A percentile compares a stretch with the other conserved stretches of the same genome.
Evolutionary conservation across 1,140 invertebrate genomes (phyloP).

Genomic region (Druon quercuslanigerum): DNA sequence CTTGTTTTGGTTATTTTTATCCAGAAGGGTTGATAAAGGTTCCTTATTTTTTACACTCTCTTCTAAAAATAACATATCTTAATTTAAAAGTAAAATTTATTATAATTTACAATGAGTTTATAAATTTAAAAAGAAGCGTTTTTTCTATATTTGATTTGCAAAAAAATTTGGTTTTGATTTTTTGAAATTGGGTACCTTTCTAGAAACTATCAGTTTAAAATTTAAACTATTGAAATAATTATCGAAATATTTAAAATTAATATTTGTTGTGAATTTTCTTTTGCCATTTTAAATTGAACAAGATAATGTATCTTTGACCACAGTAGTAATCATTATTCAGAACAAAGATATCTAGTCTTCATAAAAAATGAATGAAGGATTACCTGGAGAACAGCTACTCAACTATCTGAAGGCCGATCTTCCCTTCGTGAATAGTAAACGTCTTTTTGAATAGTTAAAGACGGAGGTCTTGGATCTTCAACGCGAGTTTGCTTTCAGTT

Average conservation of each 20-base stretch:
- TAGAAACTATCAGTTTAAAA: too few relatives aligned
- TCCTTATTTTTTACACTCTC: neutral
- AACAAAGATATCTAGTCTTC: neutral
- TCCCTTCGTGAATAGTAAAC: neutral
- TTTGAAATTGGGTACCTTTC: too few relatives aligned
- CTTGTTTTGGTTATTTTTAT: neutral
- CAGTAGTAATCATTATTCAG: neutral
- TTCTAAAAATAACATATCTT: too few relatives aligned
- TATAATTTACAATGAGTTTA: too few relatives aligned
- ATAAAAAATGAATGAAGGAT: slow-evolving; percentile 12
- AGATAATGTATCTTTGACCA: neutral
- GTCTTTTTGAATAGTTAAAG: neutral
- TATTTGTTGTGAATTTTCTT: too few relatives aligned
- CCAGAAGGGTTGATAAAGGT: neutral
- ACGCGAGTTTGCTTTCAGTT: too few relatives aligned
- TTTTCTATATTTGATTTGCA: too few relatives aligned
- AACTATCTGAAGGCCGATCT: neutral
- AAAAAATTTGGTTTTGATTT: too few relatives aligned
- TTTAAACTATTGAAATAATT: too few relatives aligned
- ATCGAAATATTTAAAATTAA: too few relatives aligned
- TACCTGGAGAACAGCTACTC: neutral
- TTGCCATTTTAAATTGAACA: neutral
- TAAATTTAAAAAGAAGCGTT: too few relatives aligned
- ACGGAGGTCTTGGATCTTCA: neutral
- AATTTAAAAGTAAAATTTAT: too few relatives aligned